Percentiles rank a stretch among this genome's conserved stretches.
These are phyloP conservation scores for Koerneria pararmatus DNA, from an alignment of 2,888 invertebrate genomes.

Conservation along the genomic window DNA sequence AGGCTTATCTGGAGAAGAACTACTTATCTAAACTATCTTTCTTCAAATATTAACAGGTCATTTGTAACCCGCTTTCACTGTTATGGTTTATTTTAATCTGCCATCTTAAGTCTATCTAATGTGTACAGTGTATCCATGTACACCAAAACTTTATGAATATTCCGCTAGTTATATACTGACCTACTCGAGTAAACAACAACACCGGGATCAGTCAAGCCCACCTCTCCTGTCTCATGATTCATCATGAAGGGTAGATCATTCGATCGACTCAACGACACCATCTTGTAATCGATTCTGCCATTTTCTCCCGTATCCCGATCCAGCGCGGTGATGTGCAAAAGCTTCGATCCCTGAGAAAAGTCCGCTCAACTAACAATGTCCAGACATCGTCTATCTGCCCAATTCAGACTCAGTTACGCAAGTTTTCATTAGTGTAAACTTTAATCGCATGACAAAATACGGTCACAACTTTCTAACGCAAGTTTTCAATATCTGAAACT, in stretches of 20 bases:
- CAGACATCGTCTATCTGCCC: too few species aligned
- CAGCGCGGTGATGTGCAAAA: conserved; percentile 71
- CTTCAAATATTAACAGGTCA: too few species aligned
- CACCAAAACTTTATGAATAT: neutral
- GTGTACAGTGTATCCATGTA: conserved; percentile 1
- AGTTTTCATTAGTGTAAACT: too few species aligned
- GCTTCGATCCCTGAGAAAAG: neutral
- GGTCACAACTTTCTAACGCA: too few species aligned
- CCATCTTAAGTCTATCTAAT: neutral
- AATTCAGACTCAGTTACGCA: too few species aligned
- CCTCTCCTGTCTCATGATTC: conserved; percentile 41
- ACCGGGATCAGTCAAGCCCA: conserved; percentile 22
- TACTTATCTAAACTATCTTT: too few species aligned
- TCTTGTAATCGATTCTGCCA: conserved; percentile 71
- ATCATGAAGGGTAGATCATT: conserved; percentile 70
- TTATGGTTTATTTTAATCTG: too few species aligned
- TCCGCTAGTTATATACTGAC: neutral
- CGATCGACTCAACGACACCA: conserved; percentile 70
- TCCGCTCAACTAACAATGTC: too few species aligned
- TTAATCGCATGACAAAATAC: too few species aligned
- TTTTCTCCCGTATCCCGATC: conserved; percentile 90
- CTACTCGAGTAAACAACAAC: neutral
- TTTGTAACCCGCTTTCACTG: too few species aligned
- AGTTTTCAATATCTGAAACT: too few species aligned
- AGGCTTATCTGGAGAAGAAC: too few species aligned